Percentiles rank a stretch among this genome's conserved stretches.
Conservation (phyloP, 2,888 invertebrate species). For the Nephrotoma flavescens region DNA sequence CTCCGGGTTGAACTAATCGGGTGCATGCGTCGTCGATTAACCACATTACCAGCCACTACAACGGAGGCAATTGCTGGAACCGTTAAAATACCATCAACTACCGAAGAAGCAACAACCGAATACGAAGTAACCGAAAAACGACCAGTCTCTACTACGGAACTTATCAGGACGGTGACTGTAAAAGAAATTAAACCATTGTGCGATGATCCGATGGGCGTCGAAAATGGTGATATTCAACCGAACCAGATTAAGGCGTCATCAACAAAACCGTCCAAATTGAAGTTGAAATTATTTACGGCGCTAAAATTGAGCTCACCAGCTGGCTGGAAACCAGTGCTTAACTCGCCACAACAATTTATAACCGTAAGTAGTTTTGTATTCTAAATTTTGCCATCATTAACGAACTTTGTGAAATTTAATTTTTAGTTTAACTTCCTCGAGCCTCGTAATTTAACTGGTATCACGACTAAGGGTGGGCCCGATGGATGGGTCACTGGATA, state of each 20-base stretch:
- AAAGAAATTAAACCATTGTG: slow-evolving; percentile 34
- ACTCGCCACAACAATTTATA: slow-evolving; percentile 54
- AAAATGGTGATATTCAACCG: slow-evolving; percentile 41
- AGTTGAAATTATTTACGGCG: slow-evolving; percentile 22
- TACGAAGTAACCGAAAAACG: not conserved
- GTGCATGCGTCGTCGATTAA: slow-evolving; percentile 31
- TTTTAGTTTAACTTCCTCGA: slow-evolving; percentile 56
- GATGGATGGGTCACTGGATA: slow-evolving; percentile 63
- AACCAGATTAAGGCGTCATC: slow-evolving; percentile 34
- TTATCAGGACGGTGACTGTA: slow-evolving; percentile 3
- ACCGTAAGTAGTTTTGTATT: slow-evolving; percentile 32
- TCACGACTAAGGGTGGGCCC: slow-evolving; percentile 56
- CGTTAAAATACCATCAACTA: not conserved
- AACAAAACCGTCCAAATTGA: slow-evolving; percentile 20
- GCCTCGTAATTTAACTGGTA: slow-evolving; percentile 60
- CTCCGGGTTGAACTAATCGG: slow-evolving; percentile 62
- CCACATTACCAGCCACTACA: slow-evolving; percentile 17
- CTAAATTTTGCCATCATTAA: not conserved
- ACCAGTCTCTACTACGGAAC: not conserved
- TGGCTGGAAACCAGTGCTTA: slow-evolving; percentile 52
- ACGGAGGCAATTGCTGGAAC: not conserved
- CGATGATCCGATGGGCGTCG: slow-evolving; percentile 57
- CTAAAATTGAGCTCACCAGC: slow-evolving; percentile 27
- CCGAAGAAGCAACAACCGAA: slow-evolving; percentile 5
- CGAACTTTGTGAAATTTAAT: not conserved